A percentile compares a stretch with the other conserved stretches of the same genome.
Conservation (phyloP, 2,797 vertebrate species). For the Octomys mimax region DNA sequence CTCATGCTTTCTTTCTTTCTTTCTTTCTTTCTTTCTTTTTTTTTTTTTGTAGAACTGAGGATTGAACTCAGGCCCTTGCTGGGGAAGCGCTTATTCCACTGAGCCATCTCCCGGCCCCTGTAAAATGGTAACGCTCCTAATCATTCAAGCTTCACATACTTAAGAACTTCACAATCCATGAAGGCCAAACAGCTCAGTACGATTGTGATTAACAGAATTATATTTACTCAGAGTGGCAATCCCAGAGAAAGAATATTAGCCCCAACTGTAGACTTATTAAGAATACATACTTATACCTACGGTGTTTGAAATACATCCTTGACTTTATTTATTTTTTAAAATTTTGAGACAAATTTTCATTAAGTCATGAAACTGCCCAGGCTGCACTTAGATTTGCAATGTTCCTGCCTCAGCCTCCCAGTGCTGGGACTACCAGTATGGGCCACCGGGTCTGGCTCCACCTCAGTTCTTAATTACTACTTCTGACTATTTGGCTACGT, state of each 20-base stretch:
- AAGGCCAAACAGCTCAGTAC: neutral
- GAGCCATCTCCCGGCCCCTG: too few species aligned
- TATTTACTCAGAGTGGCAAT: neutral
- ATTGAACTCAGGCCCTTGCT: too few species aligned
- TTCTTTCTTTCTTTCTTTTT: too few species aligned
- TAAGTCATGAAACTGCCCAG: neutral
- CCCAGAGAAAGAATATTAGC: neutral
- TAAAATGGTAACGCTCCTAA: conserved; percentile 35
- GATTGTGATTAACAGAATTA: neutral
- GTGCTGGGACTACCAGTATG: neutral
- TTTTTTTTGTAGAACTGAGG: too few species aligned
- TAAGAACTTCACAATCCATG: conserved; percentile 54
- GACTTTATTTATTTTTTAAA: neutral
- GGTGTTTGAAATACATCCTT: neutral
- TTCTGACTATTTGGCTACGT: neutral
- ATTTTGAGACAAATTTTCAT: neutral
- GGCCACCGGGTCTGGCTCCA: neutral
- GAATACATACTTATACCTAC: neutral
- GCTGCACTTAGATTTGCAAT: neutral
- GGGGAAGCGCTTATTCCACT: too few species aligned
- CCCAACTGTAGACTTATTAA: neutral
- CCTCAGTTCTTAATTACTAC: neutral
- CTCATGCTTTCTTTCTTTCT: too few species aligned
- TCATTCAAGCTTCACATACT: fast-evolving
- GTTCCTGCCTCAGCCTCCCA: neutral